Base-by-base conservation (phyloP, 2,797 vertebrate species). In the Poeciliopsis gracilis region DNA sequence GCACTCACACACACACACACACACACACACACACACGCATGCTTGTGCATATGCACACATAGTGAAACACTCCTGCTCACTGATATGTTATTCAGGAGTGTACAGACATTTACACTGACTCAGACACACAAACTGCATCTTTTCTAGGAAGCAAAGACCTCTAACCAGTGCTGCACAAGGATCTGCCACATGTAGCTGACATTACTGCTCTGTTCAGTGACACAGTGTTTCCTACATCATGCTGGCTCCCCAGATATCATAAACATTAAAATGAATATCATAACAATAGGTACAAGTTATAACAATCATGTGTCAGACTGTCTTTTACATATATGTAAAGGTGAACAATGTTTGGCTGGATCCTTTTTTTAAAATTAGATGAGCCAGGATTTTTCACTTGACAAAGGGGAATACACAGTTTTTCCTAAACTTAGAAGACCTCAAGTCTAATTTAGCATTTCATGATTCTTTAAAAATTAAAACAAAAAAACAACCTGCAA, bases 81-180 rank as follows among this genome's bases (percentile, higher is more conserved):
- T 71, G 81, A 86, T 85, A 85, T 78, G 82, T 87, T 82, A 78
- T 88, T 86, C 86, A 84, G 81, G 75, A 85, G 82, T 72, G 85
- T 80, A 87, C 82, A 85, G 86, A 86, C 85, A 83, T 83, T 80
- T 77, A 53, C 82, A 85, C 79, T 36, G 80, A 83, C 83, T 90
- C 84, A 72, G 80, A 84, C 87, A 84, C 86, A 86, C 81, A 69
- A 43, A 82, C 55, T 61, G 73, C 77, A 74, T 84, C 55, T 77
- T 53, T 72, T 82, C 77, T 77, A 47, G 45, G 79, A 82, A 79
- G 76, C 67, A 67, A 79, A 76, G 82, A 77, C 86, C 89, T 84
- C 61, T 55, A 73, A 88, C 81, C 77, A 28, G 61, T 57, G 63
- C 84, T 75, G n/a, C 80, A 82, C 76, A 59, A 73, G 66, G 73